phyloP scores from a whole-genome alignment of 2,888 invertebrate genomes.

The Melipona beecheii region DNA sequence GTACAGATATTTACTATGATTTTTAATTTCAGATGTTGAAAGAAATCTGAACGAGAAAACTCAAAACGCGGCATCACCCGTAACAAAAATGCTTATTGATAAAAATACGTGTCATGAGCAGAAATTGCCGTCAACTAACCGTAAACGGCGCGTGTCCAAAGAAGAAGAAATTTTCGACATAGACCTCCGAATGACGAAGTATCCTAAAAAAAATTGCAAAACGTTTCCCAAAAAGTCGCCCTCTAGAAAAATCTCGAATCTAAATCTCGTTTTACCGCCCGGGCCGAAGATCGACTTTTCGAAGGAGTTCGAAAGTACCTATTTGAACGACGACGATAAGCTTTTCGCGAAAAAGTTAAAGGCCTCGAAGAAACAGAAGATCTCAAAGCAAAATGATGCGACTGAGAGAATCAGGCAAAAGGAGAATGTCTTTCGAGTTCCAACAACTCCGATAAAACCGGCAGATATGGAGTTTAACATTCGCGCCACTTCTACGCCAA shows the following conservation, averaged over 20 bases:
- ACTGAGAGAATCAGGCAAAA: not conserved
- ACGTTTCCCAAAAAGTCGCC: constrained; percentile 75
- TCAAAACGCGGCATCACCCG: not conserved
- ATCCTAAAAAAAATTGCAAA: constrained; percentile 38
- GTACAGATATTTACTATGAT: not conserved
- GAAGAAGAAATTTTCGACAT: constrained; percentile 30
- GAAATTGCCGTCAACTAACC: not conserved
- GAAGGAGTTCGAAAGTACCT: accelerated
- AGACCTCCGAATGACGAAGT: constrained; percentile 11
- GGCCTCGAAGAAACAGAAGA: no score
- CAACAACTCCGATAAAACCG: not conserved
- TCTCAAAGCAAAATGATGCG: no score
- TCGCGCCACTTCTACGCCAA: constrained; percentile 39
- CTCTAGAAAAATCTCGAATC: constrained; percentile 74
- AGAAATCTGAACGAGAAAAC: not conserved
- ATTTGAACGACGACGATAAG: not conserved
- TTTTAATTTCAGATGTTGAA: constrained; percentile 4
- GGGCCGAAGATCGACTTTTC: not conserved
- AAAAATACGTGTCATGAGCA: not conserved
- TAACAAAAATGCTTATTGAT: not conserved
- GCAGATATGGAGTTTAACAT: not conserved
- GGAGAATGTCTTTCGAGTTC: not conserved
- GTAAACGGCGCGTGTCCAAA: not conserved
- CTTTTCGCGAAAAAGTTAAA: no score
- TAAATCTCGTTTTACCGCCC: constrained; percentile 71